Evolutionary conservation across 2,113 vertebrate species (phyloP).

Genomic region (Corapipo altera): DNA sequence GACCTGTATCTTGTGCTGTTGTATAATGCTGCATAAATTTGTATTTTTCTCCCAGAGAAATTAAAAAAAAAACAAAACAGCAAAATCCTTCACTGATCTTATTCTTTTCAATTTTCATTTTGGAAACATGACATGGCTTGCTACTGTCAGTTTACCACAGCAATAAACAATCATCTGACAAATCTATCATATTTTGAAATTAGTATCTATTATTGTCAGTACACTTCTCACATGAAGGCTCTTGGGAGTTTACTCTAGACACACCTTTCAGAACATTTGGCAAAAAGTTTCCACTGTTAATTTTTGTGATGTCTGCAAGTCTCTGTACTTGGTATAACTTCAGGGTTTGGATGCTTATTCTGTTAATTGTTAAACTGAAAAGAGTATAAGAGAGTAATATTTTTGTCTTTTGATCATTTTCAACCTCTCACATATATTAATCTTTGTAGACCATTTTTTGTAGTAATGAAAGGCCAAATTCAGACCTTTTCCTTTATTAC

Average conservation of each 20-base stretch:
- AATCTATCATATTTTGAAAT: not conserved
- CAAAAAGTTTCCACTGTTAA: not conserved
- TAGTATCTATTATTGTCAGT: not conserved
- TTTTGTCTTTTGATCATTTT: not conserved
- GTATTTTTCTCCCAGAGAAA: not conserved
- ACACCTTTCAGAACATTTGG: not conserved
- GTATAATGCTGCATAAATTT: not conserved
- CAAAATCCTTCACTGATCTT: not conserved
- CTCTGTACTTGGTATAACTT: not conserved
- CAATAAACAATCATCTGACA: not conserved
- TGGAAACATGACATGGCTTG: not conserved
- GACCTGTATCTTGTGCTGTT: not conserved
- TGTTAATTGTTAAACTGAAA: not conserved
- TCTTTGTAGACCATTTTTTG: not conserved
- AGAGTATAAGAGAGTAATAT: not conserved
- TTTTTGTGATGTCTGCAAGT: not conserved
- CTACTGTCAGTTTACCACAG: not conserved
- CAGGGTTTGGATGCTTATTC: not conserved
- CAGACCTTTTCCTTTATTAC: not conserved
- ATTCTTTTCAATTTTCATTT: not conserved
- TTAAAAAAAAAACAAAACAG: fast-evolving
- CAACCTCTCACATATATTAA: not conserved
- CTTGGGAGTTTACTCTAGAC: not conserved
- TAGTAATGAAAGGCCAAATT: not conserved
- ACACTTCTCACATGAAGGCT: not conserved